Evolutionary conservation across 2,113 vertebrate species (phyloP), one percentile per base, ranked within the genome.

Genomic region (Microcebus lehilahytsara): DNA sequence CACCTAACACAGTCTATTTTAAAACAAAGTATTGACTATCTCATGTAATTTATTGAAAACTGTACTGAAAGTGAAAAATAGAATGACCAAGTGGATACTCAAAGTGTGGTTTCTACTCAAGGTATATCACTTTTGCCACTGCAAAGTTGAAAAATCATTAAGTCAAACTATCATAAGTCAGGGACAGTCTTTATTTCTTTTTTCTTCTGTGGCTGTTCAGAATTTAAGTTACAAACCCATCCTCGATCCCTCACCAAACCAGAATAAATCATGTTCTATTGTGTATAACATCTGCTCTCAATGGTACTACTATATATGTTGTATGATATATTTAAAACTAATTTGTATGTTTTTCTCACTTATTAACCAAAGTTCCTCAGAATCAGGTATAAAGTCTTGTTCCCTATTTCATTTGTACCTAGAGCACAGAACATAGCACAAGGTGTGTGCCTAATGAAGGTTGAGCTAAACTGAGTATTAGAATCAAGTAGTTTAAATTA

Each of bases 181-280:
- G 58, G 19, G 58, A 23, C 22, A 20, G 22, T 23, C 58, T 20
- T 22, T 60, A 60, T 53, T 60, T 60, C 58, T 6, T 22, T 69
- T 96, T 93, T 89, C 10, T 90, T 19, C 46, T 79, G n/a, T 64
- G 79, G 34, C 62, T 71, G 93, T 58, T 67, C 78, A 93, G 37
- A 69, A 93, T 58, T 88, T 85, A 91, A 85, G 27, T 84, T 51
- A 78, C 37, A n/a, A 89, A 67, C 3, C 11, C 46, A 40, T 56
- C 30, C 37, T 23, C 8, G 32, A 71, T 66, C 12, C 25, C n/a
- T 67, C 74, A 37, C 32, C 42, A 22, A 80, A 46, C 19, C 22
- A 69, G 40, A 87, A 60, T 58, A 87, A 87, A 69, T 30, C 30
- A 87, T n/a, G 51, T 10, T 78, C 11, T 34, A 30, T 30, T 79